phyloP scores from a whole-genome alignment of 2,113 vertebrate species.

The Rhinoderma darwinii region DNA sequence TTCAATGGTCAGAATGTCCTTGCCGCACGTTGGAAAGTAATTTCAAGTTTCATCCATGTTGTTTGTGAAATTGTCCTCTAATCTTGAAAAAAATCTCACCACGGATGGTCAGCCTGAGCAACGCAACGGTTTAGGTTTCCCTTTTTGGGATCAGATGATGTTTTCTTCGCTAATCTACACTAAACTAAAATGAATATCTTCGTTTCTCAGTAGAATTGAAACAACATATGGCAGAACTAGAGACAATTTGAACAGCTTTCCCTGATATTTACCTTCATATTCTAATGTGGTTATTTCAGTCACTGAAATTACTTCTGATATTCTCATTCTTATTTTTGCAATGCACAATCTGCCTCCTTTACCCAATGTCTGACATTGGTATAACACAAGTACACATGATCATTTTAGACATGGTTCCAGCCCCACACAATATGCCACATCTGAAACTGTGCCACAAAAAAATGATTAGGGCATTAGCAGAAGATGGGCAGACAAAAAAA shows the following conservation, averaged over 20 bases:
- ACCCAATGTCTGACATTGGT: no score
- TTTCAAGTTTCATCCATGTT: not conserved
- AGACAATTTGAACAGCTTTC: not conserved
- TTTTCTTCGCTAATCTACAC: not conserved
- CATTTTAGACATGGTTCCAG: no score
- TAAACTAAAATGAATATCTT: not conserved
- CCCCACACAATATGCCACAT: no score
- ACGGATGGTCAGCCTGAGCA: not conserved
- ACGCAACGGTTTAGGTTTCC: not conserved
- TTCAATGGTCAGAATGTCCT: not conserved
- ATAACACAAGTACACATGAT: no score
- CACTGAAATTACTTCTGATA: no score
- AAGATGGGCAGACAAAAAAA: not conserved
- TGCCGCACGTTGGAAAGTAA: not conserved
- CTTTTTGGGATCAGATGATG: not conserved
- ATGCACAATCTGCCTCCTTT: no score
- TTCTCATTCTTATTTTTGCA: no score
- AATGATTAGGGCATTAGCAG: no score
- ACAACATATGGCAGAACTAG: not conserved
- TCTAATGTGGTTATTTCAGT: not conserved
- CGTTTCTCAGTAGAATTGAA: not conserved
- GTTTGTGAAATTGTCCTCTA: not conserved
- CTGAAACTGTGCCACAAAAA: no score
- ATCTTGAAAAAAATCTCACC: not conserved
- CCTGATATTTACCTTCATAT: not conserved